Evolutionary conservation across 1,140 invertebrate genomes (phyloP).

Genomic region (Drosophila aff.): DNA sequence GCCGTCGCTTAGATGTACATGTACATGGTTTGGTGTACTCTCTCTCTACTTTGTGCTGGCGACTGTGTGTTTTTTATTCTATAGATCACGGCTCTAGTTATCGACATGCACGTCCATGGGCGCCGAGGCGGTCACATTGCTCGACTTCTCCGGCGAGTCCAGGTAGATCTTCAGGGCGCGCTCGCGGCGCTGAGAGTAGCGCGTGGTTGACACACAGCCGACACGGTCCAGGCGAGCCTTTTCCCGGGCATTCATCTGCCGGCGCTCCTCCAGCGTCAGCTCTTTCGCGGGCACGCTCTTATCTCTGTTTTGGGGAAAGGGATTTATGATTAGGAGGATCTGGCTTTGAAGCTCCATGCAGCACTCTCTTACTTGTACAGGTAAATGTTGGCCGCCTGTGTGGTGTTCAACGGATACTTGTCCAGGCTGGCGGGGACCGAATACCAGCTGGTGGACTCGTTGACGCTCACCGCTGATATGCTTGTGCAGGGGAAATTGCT

Average conservation of each 20-base stretch:
- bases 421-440: conserved; percentile 64
- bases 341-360: neutral
- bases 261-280: conserved; percentile 87
- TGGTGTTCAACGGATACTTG: conserved; percentile 67
- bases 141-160: conserved; percentile 85
- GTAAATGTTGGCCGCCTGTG: conserved; percentile 73
- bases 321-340: neutral
- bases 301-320: conserved; percentile 86
- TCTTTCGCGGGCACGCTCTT: conserved; percentile 87
- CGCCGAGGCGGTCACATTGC: conserved; percentile 67
- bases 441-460: conserved; percentile 69
- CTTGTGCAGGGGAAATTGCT: conserved; percentile 81
- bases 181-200: conserved; percentile 88
- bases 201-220: conserved; percentile 79
- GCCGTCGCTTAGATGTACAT: conserved; percentile 34
- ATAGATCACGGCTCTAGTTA: conserved; percentile 31
- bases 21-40: conserved; percentile 36
- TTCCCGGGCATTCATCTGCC: conserved; percentile 88
- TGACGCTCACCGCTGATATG: conserved; percentile 77
- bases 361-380: conserved; percentile 70
- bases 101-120: conserved; percentile 66
- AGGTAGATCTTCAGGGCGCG: conserved; percentile 91
- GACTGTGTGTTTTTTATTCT: neutral
- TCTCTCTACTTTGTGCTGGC: neutral
- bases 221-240: conserved; percentile 86